Conservation (phyloP, 2,797 vertebrate genomes). For the Poliocrania exsul region DNA sequence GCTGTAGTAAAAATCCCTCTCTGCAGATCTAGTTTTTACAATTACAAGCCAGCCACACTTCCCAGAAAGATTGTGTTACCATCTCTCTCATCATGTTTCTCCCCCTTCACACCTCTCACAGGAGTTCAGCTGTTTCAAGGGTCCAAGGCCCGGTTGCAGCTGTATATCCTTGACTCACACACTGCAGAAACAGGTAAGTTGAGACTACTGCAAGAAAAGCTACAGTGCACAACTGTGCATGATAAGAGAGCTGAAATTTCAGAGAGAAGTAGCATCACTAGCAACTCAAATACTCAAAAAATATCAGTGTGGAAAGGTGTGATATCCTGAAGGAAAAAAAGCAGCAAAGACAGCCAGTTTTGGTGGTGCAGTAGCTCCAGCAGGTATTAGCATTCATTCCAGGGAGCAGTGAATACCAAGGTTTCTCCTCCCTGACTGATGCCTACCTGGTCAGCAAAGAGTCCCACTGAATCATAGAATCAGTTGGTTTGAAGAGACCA, state of each 20-base stretch:
- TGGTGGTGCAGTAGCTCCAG: not conserved
- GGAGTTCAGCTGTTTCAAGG: not conserved
- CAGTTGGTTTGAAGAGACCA: too few relatives aligned
- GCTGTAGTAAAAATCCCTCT: not conserved
- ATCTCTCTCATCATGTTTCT: not conserved
- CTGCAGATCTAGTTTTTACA: not conserved
- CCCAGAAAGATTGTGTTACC: not conserved
- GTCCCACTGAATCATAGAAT: not conserved
- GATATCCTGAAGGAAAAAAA: not conserved
- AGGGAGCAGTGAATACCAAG: not conserved
- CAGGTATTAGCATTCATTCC: not conserved
- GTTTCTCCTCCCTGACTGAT: not conserved
- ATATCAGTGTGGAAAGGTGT: not conserved
- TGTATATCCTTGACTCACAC: not conserved
- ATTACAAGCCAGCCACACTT: not conserved
- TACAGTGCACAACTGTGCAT: not conserved
- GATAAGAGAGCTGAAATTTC: not conserved
- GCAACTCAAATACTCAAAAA: not conserved
- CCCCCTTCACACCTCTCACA: not conserved
- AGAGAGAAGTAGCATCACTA: not conserved
- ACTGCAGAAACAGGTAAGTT: not conserved
- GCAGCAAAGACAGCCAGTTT: rapidly evolving
- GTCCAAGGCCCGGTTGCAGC: not conserved
- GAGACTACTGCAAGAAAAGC: not conserved
- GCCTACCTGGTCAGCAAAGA: not conserved